Conservation (phyloP, 1,140 invertebrate genomes). For the Achroia grisella region DNA sequence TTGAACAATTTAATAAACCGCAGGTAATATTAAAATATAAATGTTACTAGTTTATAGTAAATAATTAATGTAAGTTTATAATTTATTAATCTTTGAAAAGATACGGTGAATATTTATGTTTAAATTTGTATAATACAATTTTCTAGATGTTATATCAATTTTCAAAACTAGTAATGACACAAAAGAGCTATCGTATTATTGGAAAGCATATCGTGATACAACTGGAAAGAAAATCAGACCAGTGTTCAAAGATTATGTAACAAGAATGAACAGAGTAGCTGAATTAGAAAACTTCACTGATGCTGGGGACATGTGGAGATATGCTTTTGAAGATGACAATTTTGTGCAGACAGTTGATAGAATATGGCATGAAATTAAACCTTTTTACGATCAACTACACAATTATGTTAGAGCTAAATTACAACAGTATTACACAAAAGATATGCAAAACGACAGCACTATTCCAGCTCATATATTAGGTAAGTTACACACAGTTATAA, state of each 20-base stretch:
- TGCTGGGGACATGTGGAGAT: slow-evolving; percentile 77
- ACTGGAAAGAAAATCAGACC: slow-evolving; percentile 76
- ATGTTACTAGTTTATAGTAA: not conserved
- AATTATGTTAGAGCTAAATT: slow-evolving; percentile 84
- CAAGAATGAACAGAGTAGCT: slow-evolving; percentile 78
- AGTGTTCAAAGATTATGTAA: slow-evolving; percentile 76
- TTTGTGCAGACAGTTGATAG: slow-evolving; percentile 69
- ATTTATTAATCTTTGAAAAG: no score
- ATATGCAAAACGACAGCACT: slow-evolving; percentile 76
- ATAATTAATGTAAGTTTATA: no score
- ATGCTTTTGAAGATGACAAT: slow-evolving; percentile 75
- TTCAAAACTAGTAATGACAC: slow-evolving; percentile 66
- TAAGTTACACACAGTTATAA: no score
- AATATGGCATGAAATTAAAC: slow-evolving; percentile 84
- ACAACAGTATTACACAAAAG: slow-evolving; percentile 76
- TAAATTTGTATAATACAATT: no score
- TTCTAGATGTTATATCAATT: slow-evolving; percentile 53
- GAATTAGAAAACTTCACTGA: slow-evolving; percentile 74
- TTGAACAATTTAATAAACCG: not conserved
- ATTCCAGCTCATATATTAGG: slow-evolving; percentile 90
- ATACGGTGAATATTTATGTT: no score
- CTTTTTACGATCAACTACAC: slow-evolving; percentile 86
- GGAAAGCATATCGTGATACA: slow-evolving; percentile 76
- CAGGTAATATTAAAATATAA: no score
- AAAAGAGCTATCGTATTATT: slow-evolving; percentile 74